Evolutionary conservation across 2,113 vertebrate species (phyloP).

Genomic region (Chlorodrepanis virens): DNA sequence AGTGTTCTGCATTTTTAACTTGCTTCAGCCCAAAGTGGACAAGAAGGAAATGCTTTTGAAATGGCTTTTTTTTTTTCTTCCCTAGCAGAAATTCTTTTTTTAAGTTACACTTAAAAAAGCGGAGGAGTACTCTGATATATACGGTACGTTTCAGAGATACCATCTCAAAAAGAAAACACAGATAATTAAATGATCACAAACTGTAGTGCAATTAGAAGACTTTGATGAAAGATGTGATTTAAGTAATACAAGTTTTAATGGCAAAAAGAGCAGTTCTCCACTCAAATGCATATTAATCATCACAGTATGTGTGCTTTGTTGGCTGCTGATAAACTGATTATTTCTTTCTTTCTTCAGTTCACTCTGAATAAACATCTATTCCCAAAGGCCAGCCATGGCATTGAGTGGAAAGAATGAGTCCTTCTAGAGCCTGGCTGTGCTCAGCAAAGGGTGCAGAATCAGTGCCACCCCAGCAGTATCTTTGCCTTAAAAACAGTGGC

Average conservation of each 20-base stretch:
- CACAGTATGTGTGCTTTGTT: constrained; percentile 5
- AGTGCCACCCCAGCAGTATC: accelerated
- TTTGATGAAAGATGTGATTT: constrained; percentile 47
- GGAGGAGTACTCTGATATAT: background rate
- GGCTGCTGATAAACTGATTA: background rate
- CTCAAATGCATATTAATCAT: constrained; percentile 55
- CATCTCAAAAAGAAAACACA: background rate
- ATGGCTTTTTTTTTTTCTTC: background rate
- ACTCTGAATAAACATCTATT: background rate
- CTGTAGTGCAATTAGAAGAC: constrained; percentile 34
- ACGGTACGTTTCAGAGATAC: background rate
- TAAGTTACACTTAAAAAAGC: background rate
- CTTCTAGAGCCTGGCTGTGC: background rate
- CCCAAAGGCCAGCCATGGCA: background rate
- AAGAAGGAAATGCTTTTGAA: background rate
- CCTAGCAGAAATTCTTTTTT: background rate
- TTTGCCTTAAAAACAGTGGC: background rate
- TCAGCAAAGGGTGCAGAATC: background rate
- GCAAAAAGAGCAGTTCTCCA: constrained; percentile 27
- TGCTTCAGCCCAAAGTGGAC: background rate
- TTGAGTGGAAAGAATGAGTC: background rate
- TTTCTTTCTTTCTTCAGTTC: background rate
- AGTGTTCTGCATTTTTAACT: background rate
- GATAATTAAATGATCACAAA: constrained; percentile 63
- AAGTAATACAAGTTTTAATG: constrained; percentile 41